phyloP scores from a whole-genome alignment of 2,113 vertebrate species.

The Apodemus sylvaticus region DNA sequence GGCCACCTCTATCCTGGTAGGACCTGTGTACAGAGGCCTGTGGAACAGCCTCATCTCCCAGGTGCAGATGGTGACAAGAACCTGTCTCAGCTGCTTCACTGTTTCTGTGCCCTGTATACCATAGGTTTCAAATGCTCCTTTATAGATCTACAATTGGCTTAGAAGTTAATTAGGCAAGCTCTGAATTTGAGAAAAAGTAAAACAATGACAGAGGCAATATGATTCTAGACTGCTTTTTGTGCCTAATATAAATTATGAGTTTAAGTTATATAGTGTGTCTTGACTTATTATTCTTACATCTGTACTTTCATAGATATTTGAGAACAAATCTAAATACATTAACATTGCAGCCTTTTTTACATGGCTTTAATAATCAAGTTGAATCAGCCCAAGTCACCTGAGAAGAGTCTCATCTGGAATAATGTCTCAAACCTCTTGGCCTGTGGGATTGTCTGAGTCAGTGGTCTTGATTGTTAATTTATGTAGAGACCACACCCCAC shows the following conservation, averaged over 20 bases:
- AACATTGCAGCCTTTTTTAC: not conserved
- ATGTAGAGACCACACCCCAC: not conserved
- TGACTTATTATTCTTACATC: not conserved
- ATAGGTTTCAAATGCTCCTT: not conserved
- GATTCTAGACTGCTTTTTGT: not conserved
- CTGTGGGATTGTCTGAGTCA: not conserved
- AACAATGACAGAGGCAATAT: not conserved
- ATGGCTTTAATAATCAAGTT: not conserved
- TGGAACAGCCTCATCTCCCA: no score
- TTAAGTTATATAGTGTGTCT: not conserved
- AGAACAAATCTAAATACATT: not conserved
- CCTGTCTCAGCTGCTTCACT: no score
- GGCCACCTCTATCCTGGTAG: no score
- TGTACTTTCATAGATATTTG: not conserved
- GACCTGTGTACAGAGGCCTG: no score
- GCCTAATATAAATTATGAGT: not conserved
- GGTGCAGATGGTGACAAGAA: no score
- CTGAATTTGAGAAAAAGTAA: not conserved
- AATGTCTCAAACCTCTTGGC: no score
- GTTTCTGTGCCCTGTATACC: no score
- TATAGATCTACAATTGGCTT: not conserved
- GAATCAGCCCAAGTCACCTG: not conserved
- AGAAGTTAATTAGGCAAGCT: not conserved
- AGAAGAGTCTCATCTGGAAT: not conserved
- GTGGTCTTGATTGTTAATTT: not conserved